Conservation (phyloP, 2,797 vertebrate genomes). For the Acridotheres tristis region DNA sequence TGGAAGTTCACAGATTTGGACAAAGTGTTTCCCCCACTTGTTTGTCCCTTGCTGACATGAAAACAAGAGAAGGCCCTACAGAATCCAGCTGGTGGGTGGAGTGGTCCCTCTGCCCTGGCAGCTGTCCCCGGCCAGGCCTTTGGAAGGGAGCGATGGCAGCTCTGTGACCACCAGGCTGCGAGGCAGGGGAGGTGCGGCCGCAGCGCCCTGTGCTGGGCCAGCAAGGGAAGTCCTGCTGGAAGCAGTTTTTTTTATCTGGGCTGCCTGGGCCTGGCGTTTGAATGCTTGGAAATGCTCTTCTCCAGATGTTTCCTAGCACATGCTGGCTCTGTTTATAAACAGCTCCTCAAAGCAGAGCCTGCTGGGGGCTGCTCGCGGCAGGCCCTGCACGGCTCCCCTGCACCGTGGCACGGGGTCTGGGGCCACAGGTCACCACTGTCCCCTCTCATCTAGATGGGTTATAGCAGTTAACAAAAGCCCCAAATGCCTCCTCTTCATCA, state of each 20-base stretch:
- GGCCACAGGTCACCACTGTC: neutral
- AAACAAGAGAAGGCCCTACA: neutral
- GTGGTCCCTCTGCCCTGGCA: neutral
- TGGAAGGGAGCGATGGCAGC: neutral
- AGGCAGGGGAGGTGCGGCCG: neutral
- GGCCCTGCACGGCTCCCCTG: fast-evolving
- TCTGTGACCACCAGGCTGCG: fast-evolving
- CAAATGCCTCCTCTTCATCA: slow-evolving; percentile 39
- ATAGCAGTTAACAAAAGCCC: neutral
- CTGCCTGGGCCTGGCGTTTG: slow-evolving; percentile 41
- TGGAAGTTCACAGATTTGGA: neutral
- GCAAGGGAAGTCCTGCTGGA: slow-evolving; percentile 69
- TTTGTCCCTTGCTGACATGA: neutral
- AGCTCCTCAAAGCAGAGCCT: slow-evolving; percentile 55
- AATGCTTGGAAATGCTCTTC: slow-evolving; percentile 75
- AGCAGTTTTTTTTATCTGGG: slow-evolving; percentile 40
- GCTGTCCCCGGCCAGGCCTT: neutral
- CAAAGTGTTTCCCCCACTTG: neutral
- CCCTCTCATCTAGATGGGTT: neutral
- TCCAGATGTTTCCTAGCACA: slow-evolving; percentile 76
- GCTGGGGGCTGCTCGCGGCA: neutral
- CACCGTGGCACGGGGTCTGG: neutral
- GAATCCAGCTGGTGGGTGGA: neutral
- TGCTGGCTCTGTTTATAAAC: slow-evolving; percentile 67
- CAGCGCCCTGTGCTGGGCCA: slow-evolving; percentile 17